phyloP scores from a whole-genome alignment of 2,888 invertebrate genomes.

The Sesia bembeciformis region DNA sequence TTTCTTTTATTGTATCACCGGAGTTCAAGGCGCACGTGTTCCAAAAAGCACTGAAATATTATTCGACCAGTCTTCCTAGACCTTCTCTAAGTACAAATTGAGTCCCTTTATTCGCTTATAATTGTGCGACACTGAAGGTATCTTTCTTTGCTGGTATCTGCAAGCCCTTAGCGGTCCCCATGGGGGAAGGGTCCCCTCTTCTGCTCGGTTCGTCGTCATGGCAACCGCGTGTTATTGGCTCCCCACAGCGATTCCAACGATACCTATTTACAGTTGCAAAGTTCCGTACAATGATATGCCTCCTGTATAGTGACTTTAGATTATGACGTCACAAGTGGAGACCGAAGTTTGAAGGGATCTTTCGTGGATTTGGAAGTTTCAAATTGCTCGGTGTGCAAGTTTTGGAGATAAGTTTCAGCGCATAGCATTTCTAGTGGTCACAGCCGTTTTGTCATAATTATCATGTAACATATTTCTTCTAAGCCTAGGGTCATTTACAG shows the following conservation, averaged over 20 bases:
- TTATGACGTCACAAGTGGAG: slow-evolving; percentile 20
- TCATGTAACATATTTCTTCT: too few relatives aligned
- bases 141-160: slow-evolving; percentile 48
- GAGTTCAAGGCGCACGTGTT: slow-evolving; percentile 10
- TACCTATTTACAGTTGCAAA: slow-evolving; percentile 23
- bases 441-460: too few relatives aligned
- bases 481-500: too few relatives aligned
- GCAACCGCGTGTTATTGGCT: slow-evolving; percentile 63
- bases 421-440: too few relatives aligned
- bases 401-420: too few relatives aligned
- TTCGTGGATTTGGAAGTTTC: too few relatives aligned
- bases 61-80: slow-evolving; percentile 23
- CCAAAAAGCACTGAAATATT: slow-evolving; percentile 32
- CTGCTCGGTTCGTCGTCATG: slow-evolving; percentile 48
- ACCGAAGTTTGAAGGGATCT: too few relatives aligned
- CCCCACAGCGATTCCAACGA: slow-evolving; percentile 48
- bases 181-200: slow-evolving; percentile 47
- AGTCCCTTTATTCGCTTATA: slow-evolving; percentile 3
- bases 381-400: too few relatives aligned
- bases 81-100: slow-evolving; percentile 10
- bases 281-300: slow-evolving; percentile 16
- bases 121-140: slow-evolving; percentile 21
- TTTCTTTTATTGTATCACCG: too few relatives aligned
- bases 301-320: slow-evolving; percentile 19
- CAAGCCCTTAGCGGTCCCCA: slow-evolving; percentile 38